phyloP scores from a whole-genome alignment of 2,888 invertebrate genomes.

The Ferrisia virgata region DNA sequence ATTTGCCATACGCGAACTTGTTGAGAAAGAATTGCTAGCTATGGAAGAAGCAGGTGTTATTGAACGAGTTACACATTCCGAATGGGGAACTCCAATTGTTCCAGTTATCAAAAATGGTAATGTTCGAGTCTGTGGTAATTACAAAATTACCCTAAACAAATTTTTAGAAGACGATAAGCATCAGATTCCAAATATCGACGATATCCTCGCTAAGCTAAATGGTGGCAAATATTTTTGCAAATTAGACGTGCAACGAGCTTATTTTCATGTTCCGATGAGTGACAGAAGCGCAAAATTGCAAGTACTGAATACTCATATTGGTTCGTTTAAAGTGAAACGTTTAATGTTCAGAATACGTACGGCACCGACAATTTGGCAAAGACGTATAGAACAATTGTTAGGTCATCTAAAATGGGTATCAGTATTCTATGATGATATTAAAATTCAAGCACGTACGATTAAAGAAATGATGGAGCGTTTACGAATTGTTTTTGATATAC shows the following conservation, averaged over 20 bases:
- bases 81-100: conserved; percentile 47
- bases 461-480: not conserved
- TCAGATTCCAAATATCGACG: conserved; percentile 47
- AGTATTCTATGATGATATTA: not conserved
- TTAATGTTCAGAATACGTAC: conserved; percentile 49
- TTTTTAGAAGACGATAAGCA: conserved; percentile 48
- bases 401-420: not conserved
- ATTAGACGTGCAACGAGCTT: conserved; percentile 48
- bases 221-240: conserved; percentile 47
- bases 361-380: conserved; percentile 45
- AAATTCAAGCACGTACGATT: not conserved
- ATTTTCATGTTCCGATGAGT: conserved; percentile 47
- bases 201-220: conserved; percentile 45
- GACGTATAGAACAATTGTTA: not conserved
- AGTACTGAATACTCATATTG: conserved; percentile 49
- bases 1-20: conserved; percentile 39
- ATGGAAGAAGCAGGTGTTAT: conserved; percentile 45
- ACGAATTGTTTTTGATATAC: not conserved
- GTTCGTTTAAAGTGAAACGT: conserved; percentile 49
- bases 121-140: conserved; percentile 47
- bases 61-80: conserved; percentile 16
- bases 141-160: conserved; percentile 49
- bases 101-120: conserved; percentile 7
- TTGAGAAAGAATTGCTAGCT: conserved; percentile 45
- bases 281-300: conserved; percentile 48